Base-by-base conservation (phyloP, 2,113 vertebrate species). In the Micromys minutus region DNA sequence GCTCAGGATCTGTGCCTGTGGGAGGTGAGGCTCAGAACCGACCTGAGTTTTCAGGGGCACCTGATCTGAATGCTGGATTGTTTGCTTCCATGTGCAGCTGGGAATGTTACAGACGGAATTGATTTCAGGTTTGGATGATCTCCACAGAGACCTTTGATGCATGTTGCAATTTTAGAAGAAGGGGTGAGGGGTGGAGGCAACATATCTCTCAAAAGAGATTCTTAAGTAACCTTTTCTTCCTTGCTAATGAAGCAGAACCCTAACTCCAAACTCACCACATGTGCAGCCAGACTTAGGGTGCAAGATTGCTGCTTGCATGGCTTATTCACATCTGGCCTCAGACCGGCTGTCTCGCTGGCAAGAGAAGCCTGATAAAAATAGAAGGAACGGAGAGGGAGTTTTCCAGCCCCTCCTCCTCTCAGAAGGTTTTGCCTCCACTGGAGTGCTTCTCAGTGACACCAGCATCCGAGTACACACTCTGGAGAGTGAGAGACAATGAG, bases 381-480 rank as follows among this genome's bases (percentile, higher is more conserved):
- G 95, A 91, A 80, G 61, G 88, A 94, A 93, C 71, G 7, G 92
- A 94, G 69, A 96, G 61, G 79, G 61, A 95, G 84, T 90, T 93
- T 92, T 94, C 91, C 96, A 84, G 97, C 81, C 89, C 96, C 88
- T 57, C 50, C 74, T 92, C 76, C 75, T 92, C 94, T 94, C 90
- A 89, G 65, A 92, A 17, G 7, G 71, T 94, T 97, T 97, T 95
- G 77, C 81, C 93, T 97, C 96, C 92, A 92, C 94, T 92, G 94
- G 86, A 96, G 95, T 97, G 97, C 65, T 98, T 91, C 96, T 92
- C 86, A 94, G 81, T 95, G 97, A 63, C 95, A 95, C 93, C 31
- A 93, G 98, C 95, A 93, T 92, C 92, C 96, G 96, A 94, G 89
- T 87, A 97, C 92, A 59, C 85, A 97, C 97, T 97, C 94, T 97